Conservation (phyloP, 37 sponge, comb jelly and placozoan species). For the Axinella damicornis region DNA sequence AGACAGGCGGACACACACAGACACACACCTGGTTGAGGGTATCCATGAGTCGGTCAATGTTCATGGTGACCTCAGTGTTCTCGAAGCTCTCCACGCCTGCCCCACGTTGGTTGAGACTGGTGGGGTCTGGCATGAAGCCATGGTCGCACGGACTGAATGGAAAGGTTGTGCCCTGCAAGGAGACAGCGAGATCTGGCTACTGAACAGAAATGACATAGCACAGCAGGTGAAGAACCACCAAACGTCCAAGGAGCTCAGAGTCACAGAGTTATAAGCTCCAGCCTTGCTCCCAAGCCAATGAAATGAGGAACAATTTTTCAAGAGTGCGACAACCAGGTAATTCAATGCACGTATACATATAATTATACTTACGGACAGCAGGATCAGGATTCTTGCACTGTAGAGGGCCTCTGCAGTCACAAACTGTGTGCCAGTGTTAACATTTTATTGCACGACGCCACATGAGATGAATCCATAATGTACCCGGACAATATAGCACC, state of each 20-base stretch:
- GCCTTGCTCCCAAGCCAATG: not conserved
- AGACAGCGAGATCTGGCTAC: no score
- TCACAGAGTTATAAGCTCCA: no score
- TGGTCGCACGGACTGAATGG: slow-evolving; percentile 84
- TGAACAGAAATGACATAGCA: no score
- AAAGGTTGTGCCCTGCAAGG: slow-evolving; percentile 65
- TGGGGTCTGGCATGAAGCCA: slow-evolving; percentile 72
- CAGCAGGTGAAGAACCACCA: no score
- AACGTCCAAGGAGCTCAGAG: no score
- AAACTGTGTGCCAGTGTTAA: no score
- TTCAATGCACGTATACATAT: no score
- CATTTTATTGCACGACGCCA: no score
- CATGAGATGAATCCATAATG: no score
- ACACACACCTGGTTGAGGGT: slow-evolving; percentile 33
- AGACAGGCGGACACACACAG: not conserved
- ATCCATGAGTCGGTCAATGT: slow-evolving; percentile 71
- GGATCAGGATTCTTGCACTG: slow-evolving; percentile 69
- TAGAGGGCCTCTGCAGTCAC: slow-evolving; percentile 24
- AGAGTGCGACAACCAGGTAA: no score
- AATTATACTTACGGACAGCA: slow-evolving; percentile 53
- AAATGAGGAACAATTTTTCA: no score
- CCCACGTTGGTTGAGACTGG: not conserved
- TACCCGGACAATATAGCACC: no score
- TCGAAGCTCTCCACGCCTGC: not conserved
- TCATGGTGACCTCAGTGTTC: slow-evolving; percentile 35